Base-by-base conservation (phyloP, 2,888 invertebrate species). In the Polydrusus pterygomalis region DNA sequence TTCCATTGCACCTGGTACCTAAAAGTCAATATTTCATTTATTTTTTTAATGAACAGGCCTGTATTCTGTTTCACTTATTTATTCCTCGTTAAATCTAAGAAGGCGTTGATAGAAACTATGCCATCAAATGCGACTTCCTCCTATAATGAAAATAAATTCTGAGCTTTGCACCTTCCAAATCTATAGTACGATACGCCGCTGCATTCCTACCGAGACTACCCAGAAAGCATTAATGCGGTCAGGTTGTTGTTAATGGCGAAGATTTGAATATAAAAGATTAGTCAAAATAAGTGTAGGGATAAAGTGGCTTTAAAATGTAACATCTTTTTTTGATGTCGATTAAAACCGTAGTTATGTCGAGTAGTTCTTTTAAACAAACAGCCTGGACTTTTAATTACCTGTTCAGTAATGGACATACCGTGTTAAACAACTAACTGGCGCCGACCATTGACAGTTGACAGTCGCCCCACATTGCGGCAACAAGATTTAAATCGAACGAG, bases 361-460 rank as follows among this genome's bases (percentile, higher is more conserved):
- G 83, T 83, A 84, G 84, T 84, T 82, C 82, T 81, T 82, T 80
- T 71, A 78, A 86, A 86, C 86, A 86, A 87, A 87, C 85, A 86
- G 85, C 82, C 85, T 83, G 83, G 84, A 84, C 86, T 87, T 87
- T 88, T 88, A 88, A 88, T 88, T 88, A 87, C 87, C 87, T 86
- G 87, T 86, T 83, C 85, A 82, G 87, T 88, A 88, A 88, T 88
- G 88, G 88, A 88, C 87, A 85, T 87, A 87, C 87, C 87, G 84
- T 88, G 88, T 88, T 84, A 79, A 84, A 87, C 87, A 87, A 84
- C 85, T 81, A 83, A 83, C 83, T 87, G 87, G 87, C 87, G 87
- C 87, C 87, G 87, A 83, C 83, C 83, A 81, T 76, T 83, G 83
- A 85, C 86, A 86, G 86, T 85, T 84, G 85, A 86, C 85, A 83